Conservation (phyloP, 2,888 invertebrate genomes). For the Sphaeridia pumilis region DNA sequence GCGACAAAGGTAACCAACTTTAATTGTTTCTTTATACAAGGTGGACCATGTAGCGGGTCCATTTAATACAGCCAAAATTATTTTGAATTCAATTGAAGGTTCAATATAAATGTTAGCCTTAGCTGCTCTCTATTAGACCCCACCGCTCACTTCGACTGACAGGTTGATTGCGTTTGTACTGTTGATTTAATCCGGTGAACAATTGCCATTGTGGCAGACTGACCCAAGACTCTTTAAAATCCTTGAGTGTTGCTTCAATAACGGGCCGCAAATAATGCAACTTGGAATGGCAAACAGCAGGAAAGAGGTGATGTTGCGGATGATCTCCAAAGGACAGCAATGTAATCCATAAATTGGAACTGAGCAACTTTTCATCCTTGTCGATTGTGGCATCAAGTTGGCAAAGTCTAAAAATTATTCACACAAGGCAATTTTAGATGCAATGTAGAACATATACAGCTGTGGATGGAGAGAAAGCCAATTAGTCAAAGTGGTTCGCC, state of each 20-base stretch:
- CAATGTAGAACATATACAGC: no score
- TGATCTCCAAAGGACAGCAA: conserved; percentile 58
- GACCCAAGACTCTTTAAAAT: conserved; percentile 48
- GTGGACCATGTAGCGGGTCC: no score
- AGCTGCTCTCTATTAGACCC: no score
- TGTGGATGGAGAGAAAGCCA: background rate
- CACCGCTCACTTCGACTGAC: no score
- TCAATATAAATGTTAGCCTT: no score
- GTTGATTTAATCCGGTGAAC: conserved; percentile 54
- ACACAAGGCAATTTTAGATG: no score
- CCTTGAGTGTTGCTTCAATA: conserved; percentile 51
- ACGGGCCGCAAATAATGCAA: conserved; percentile 54
- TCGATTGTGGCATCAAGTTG: background rate
- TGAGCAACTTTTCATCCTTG: conserved; percentile 42
- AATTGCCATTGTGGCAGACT: conserved; percentile 47
- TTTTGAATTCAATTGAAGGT: no score
- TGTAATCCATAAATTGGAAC: conserved; percentile 13
- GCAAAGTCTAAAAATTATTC: background rate
- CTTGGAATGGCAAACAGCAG: conserved; percentile 64
- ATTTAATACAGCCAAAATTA: no score
- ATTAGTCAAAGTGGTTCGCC: background rate
- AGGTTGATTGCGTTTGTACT: conserved; percentile 44
- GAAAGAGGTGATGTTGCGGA: conserved; percentile 65
- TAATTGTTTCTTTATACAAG: no score
- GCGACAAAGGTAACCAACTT: no score